Base-by-base conservation (phyloP, 1,140 invertebrate genomes). In the Zophobas atratus region DNA sequence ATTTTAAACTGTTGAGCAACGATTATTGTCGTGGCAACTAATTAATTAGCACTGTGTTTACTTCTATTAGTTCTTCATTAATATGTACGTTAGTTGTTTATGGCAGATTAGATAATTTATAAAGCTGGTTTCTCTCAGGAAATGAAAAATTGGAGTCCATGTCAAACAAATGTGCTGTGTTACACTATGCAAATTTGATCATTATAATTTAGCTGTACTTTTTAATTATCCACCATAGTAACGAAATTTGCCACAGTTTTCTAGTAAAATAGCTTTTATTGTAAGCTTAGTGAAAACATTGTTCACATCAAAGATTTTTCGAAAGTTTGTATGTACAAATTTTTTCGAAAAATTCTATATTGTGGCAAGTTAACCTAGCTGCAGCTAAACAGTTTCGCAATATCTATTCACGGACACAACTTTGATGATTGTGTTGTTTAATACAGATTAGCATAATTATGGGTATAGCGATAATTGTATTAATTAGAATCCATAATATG, bases 11-110 rank as follows among this genome's bases (percentile, higher is more conserved):
- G 49, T 53, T 53, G 49, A 8, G 2, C 2, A 8, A 53, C 20
- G 20, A 53, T 53, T 2, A 53, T 53, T 53, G 49, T 53, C 20
- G 43, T 46, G 49, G 49, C 5, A 53, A 53, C 20, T 53, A 53
- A 53, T 53, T 53, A 53, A 53, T 53, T 20, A 53, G 20, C 49
- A 53, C 20, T 53, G 20, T 2, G 4, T 6, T 2, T 53, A 53
- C 49, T 32, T 53, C 2, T 53, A 53, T 53, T 53, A 53, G 2
- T 53, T 6, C 49, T 0, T 2, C 49, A 53, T 2, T 53, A 53
- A 4, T 4, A 46, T 46, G 43, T 46, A 3, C 8, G 20, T 20
- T 20, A 20, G 20, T 20, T 20, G 20, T 20, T 20, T 20, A 20
- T 46, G 8, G 43, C 43, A 46, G 8, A 46, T 46, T 46, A 46